phyloP scores from a whole-genome alignment of 2,797 vertebrate genomes.

The Xenentodon cancila region DNA sequence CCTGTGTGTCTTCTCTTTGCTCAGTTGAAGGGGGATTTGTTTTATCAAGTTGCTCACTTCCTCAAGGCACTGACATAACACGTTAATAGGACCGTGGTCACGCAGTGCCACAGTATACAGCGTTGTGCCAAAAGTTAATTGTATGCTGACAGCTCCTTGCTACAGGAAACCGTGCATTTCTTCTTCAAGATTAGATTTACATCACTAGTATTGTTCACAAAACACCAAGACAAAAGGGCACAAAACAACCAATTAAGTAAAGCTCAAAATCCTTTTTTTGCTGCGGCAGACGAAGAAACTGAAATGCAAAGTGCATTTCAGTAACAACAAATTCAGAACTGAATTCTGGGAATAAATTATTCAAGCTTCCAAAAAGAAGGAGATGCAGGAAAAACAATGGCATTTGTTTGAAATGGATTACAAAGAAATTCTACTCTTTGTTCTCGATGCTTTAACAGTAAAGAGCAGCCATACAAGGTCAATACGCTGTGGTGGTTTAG shows the following conservation, averaged over 20 bases:
- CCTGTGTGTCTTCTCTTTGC: no score
- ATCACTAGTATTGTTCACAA: conserved; percentile 63
- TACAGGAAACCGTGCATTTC: conserved; percentile 57
- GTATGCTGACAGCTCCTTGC: conserved; percentile 69
- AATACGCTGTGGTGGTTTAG: conserved; percentile 35
- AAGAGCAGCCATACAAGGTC: conserved; percentile 29
- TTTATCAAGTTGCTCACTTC: no score
- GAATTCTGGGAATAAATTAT: conserved; percentile 52
- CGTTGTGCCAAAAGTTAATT: conserved; percentile 76
- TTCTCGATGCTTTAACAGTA: conserved; percentile 34
- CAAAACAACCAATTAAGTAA: conserved; percentile 78
- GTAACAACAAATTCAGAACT: conserved; percentile 43
- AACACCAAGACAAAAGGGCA: conserved; percentile 64
- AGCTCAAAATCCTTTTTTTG: conserved; percentile 59
- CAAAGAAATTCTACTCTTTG: conserved; percentile 28
- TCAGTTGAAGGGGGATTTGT: no score
- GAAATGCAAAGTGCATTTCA: conserved; percentile 45
- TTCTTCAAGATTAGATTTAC: conserved; percentile 66
- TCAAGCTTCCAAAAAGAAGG: conserved; percentile 35
- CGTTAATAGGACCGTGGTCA: no score
- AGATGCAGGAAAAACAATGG: not conserved
- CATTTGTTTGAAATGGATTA: conserved; percentile 49
- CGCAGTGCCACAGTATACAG: not conserved
- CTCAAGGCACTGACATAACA: no score
- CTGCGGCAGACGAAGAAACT: conserved; percentile 33